phyloP scores from a whole-genome alignment of 1,140 invertebrate species.

The Ruditapes philippinarum region DNA sequence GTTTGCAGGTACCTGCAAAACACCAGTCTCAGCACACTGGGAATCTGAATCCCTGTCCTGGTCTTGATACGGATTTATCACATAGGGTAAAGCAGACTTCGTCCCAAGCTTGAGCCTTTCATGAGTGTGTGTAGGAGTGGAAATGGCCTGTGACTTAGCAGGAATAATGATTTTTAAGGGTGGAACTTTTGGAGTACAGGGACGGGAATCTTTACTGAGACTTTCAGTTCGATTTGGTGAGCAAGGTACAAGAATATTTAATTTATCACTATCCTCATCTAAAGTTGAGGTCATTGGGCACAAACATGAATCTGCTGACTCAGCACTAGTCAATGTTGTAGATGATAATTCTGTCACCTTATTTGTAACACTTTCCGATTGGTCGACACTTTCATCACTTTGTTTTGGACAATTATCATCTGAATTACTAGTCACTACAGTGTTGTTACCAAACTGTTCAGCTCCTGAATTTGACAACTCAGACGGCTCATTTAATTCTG shows the following conservation, averaged over 20 bases:
- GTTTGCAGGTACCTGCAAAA: neutral
- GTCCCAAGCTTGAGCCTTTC: slow-evolving; percentile 39
- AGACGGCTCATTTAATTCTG: neutral
- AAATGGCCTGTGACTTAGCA: slow-evolving; percentile 71
- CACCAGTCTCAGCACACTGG: neutral
- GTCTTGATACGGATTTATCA: slow-evolving; percentile 82
- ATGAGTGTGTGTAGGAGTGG: slow-evolving; percentile 16
- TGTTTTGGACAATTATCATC: neutral
- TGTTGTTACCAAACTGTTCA: neutral
- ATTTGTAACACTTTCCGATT: slow-evolving; percentile 83
- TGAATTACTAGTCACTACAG: slow-evolving; percentile 13
- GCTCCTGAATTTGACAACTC: neutral
- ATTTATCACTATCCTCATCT: slow-evolving; percentile 13
- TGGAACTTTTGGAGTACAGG: slow-evolving; percentile 84
- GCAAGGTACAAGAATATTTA: slow-evolving; percentile 13
- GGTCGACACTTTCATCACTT: neutral
- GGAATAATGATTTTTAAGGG: slow-evolving; percentile 85
- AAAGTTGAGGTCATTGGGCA: neutral
- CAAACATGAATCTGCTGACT: slow-evolving; percentile 21
- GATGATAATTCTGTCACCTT: slow-evolving; percentile 28
- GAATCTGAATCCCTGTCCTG: slow-evolving; percentile 33
- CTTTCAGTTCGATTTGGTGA: slow-evolving; percentile 67
- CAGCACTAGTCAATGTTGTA: neutral
- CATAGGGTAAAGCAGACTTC: slow-evolving; percentile 82
- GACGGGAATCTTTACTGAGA: slow-evolving; percentile 76